Evolutionary conservation across 23 tunicate species (phyloP).

Genomic region (Ciona savignyi): DNA sequence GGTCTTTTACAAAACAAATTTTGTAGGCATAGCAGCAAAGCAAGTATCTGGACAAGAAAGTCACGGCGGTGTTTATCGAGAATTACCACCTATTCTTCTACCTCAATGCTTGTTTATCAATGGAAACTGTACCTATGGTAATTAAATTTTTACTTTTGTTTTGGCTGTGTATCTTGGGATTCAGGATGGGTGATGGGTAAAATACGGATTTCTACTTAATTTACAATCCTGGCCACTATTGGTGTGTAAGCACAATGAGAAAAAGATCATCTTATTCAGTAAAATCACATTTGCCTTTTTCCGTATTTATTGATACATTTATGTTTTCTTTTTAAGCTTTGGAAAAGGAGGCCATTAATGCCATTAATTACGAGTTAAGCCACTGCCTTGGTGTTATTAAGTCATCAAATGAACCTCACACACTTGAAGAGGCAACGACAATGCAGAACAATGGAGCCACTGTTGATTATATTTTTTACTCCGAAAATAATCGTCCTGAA

Average conservation of each 20-base stretch:
- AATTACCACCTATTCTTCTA: constrained; percentile 30
- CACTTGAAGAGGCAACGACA: constrained; percentile 36
- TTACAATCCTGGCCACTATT: no score
- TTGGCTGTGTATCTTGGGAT: neutral
- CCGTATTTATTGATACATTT: no score
- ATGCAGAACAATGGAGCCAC: constrained; percentile 71
- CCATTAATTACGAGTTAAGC: neutral
- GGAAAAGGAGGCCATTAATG: neutral
- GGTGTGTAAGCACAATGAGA: no score
- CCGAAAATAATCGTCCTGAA: neutral
- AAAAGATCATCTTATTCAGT: no score
- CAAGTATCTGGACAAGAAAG: constrained; percentile 55
- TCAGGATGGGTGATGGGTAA: no score
- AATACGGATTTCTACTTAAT: no score
- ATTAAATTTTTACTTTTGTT: neutral
- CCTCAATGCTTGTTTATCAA: constrained; percentile 49
- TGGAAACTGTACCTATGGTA: constrained; percentile 16
- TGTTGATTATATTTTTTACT: constrained; percentile 77
- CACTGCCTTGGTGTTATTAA: constrained; percentile 47
- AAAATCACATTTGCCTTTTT: no score
- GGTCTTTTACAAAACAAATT: no score
- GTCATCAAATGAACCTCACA: constrained; percentile 32
- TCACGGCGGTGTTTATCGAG: neutral
- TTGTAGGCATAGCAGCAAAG: constrained; percentile 24
- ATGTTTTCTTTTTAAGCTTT: neutral